Conservation (phyloP, 1,140 invertebrate genomes). For the Drosophila trapezifrons region DNA sequence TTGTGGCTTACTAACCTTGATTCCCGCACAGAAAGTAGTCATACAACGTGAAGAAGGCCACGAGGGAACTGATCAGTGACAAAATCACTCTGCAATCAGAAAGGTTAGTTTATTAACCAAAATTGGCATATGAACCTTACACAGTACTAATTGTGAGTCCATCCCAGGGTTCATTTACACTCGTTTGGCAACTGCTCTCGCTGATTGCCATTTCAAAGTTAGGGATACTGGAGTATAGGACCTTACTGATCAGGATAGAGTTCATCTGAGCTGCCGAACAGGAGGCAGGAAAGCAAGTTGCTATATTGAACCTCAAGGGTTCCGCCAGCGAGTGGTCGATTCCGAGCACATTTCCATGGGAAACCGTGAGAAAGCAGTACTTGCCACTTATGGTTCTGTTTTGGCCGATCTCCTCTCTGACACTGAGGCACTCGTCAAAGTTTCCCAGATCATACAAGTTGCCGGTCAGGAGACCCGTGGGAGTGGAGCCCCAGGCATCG, state of each 20-base stretch:
- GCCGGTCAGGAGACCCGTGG: conserved; percentile 14
- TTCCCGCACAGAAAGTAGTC: conserved; percentile 44
- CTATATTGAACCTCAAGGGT: not conserved
- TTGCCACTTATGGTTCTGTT: conserved; percentile 39
- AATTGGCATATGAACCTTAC: conserved; percentile 8
- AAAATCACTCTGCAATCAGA: conserved; percentile 31
- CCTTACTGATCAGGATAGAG: not conserved
- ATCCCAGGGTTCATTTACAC: conserved; percentile 8
- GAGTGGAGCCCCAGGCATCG: conserved; percentile 51
- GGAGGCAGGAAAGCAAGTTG: conserved; percentile 17
- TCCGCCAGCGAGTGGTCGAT: not conserved
- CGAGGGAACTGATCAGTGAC: conserved; percentile 10
- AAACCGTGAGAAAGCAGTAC: conserved; percentile 29
- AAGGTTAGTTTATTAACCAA: not conserved
- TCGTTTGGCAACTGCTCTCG: conserved; percentile 16
- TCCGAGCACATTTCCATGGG: not conserved
- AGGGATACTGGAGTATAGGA: not conserved
- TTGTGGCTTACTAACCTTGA: conserved; percentile 13
- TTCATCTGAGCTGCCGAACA: conserved; percentile 25
- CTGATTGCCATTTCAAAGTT: not conserved
- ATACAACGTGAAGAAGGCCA: conserved; percentile 28
- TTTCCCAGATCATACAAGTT: conserved; percentile 58
- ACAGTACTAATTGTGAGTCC: conserved; percentile 44
- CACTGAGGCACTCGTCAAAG: conserved; percentile 55
- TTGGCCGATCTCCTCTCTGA: conserved; percentile 1